These are phyloP conservation scores for Eulimnadia texana DNA, from an alignment of 1,140 invertebrate species.

Conservation along the genomic window DNA sequence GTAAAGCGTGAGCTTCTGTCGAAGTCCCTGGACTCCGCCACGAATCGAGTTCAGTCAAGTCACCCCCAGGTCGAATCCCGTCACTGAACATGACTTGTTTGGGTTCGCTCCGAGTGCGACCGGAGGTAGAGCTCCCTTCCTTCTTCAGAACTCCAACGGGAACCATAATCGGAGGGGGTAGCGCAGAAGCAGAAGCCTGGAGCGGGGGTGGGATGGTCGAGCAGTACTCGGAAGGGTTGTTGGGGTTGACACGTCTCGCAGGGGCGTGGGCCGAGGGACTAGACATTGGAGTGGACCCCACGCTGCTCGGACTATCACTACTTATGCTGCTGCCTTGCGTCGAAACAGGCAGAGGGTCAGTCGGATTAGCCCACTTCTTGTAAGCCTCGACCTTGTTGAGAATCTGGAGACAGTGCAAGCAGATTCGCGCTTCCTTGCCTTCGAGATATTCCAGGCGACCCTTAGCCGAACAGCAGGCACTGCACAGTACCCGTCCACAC, in stretches of 20 bases:
- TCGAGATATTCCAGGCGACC: conserved; percentile 57
- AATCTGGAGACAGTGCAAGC: conserved; percentile 31
- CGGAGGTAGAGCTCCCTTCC: conserved; percentile 34
- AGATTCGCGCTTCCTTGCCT: conserved; percentile 45
- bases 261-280: conserved; percentile 5
- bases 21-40: conserved; percentile 25
- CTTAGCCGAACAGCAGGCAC: conserved; percentile 60
- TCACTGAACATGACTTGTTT: conserved; percentile 60
- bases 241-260: conserved; percentile 52
- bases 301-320: conserved; percentile 4
- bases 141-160: conserved; percentile 69
- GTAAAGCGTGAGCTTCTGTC: not conserved
- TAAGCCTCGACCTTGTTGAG: conserved; percentile 21
- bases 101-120: conserved; percentile 1
- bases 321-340: not conserved
- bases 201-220: conserved; percentile 66
- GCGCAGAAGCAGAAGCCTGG: conserved; percentile 41
- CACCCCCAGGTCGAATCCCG: conserved; percentile 77
- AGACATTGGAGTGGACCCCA: conserved; percentile 5
- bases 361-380: not conserved
- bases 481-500: conserved; percentile 69
- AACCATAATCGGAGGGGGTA: conserved; percentile 48
- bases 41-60: conserved; percentile 59
- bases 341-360: not conserved
- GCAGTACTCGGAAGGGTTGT: conserved; percentile 82